phyloP scores from a whole-genome alignment of 2,797 vertebrate species.

The Acanthopagrus latus region DNA sequence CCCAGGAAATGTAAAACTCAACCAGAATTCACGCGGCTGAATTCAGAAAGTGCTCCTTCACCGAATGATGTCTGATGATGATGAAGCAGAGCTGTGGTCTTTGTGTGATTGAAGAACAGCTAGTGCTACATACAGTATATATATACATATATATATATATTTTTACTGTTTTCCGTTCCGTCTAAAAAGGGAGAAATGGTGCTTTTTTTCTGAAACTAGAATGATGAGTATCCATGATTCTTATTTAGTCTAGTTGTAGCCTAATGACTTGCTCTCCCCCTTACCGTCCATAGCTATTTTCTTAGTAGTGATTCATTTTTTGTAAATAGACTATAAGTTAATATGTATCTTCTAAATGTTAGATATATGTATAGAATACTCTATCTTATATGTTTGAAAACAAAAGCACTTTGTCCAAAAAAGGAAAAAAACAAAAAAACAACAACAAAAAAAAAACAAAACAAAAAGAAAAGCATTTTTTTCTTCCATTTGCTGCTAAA shows the following conservation, averaged over 20 bases:
- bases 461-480: slow-evolving; percentile 90
- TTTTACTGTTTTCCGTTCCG: slow-evolving; percentile 75
- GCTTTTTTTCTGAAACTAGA: slow-evolving; percentile 81
- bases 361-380: slow-evolving; percentile 91
- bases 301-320: slow-evolving; percentile 79
- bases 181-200: slow-evolving; percentile 85
- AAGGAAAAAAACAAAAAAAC: slow-evolving; percentile 70
- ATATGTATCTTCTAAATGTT: slow-evolving; percentile 92
- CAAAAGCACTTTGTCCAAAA: slow-evolving; percentile 98
- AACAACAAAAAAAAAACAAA: slow-evolving; percentile 66
- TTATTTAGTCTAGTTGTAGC: slow-evolving; percentile 80
- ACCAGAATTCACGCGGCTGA: slow-evolving; percentile 20
- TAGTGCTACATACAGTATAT: slow-evolving; percentile 49
- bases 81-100: slow-evolving; percentile 48
- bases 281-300: slow-evolving; percentile 82
- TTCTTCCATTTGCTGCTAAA: slow-evolving; percentile 99
- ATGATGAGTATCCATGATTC: slow-evolving; percentile 72
- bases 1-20: slow-evolving; percentile 31
- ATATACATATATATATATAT: slow-evolving; percentile 54
- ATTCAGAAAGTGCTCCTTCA: slow-evolving; percentile 49
- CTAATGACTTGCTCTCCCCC: slow-evolving; percentile 75
- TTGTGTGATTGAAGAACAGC: slow-evolving; percentile 60
- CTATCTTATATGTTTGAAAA: slow-evolving; percentile 92
- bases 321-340: slow-evolving; percentile 83
- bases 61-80: slow-evolving; percentile 49